Percentiles rank a stretch among this genome's conserved stretches.
These are phyloP conservation scores for Hartigia nigra DNA, from an alignment of 2,888 invertebrate species.

Conservation along the genomic window DNA sequence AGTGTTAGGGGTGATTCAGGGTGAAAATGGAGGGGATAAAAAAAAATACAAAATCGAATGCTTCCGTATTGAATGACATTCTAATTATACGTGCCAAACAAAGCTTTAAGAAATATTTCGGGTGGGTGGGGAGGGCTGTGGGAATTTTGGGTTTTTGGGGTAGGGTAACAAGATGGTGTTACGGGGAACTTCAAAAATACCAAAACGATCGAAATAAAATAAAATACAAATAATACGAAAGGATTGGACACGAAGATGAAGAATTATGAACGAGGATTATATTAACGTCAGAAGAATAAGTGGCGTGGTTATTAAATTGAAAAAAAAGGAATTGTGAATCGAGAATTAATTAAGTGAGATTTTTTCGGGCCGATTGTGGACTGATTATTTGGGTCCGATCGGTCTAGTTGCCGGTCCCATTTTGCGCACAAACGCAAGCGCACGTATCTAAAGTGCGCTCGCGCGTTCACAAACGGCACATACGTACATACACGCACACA, in stretches of 20 bases:
- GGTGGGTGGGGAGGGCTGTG: not conserved
- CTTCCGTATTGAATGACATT: slow-evolving; percentile 61
- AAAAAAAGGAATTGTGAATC: not conserved
- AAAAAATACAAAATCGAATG: slow-evolving; percentile 52
- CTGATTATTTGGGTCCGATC: not conserved
- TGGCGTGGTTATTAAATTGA: not conserved
- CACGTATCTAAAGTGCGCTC: not conserved
- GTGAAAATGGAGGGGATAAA: slow-evolving; percentile 24
- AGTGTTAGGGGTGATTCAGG: slow-evolving; percentile 33
- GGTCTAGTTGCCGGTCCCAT: not conserved
- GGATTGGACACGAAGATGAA: not conserved
- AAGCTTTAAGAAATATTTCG: slow-evolving; percentile 52
- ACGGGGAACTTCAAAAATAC: not conserved
- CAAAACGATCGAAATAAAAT: not conserved
- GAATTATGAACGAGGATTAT: not conserved
- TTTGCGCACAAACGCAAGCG: slow-evolving; percentile 7
- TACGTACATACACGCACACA: not conserved
- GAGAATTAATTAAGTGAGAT: slow-evolving; percentile 1
- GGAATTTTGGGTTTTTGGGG: not conserved
- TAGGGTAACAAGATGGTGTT: not conserved
- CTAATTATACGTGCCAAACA: slow-evolving; percentile 64
- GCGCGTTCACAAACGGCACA: slow-evolving; percentile 3
- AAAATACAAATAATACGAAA: not conserved
- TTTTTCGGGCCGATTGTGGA: not conserved
- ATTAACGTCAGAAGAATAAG: not conserved